Percentiles rank a stretch among this genome's conserved stretches.
Conservation (phyloP, 2,113 vertebrate genomes). For the Alethe diademata region DNA sequence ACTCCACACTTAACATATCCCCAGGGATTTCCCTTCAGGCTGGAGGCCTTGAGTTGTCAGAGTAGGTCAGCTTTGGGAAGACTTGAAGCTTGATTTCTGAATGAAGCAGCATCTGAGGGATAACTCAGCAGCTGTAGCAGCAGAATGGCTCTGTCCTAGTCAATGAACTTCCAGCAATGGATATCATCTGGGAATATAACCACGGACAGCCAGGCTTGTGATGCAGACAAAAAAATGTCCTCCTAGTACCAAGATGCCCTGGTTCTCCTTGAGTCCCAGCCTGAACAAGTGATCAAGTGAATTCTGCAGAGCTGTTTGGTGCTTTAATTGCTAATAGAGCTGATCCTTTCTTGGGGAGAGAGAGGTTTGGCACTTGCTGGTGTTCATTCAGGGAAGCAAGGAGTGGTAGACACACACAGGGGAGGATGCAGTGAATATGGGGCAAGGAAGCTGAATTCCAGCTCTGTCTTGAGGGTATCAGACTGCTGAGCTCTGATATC, state of each 20-base stretch:
- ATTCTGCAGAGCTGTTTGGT: neutral
- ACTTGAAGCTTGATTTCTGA: neutral
- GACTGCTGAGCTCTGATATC: constrained; percentile 6
- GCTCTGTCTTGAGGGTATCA: neutral
- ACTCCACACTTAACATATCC: neutral
- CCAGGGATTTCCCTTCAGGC: neutral
- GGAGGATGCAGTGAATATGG: neutral
- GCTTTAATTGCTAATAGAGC: neutral
- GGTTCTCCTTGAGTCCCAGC: neutral
- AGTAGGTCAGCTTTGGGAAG: neutral
- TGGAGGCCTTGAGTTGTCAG: neutral
- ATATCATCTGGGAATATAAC: neutral
- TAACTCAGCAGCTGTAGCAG: neutral
- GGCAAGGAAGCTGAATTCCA: neutral
- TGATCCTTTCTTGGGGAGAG: neutral
- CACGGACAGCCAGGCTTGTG: neutral
- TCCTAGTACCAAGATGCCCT: neutral
- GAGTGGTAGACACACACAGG: neutral
- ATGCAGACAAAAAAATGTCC: neutral
- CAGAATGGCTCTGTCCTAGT: neutral
- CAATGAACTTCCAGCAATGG: neutral
- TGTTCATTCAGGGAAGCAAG: neutral
- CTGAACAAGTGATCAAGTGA: neutral
- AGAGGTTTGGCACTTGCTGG: neutral
- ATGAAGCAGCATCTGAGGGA: neutral